These are phyloP conservation scores for Nephrocerus scutellatus DNA, from an alignment of 2,888 invertebrate genomes.

Conservation along the genomic window DNA sequence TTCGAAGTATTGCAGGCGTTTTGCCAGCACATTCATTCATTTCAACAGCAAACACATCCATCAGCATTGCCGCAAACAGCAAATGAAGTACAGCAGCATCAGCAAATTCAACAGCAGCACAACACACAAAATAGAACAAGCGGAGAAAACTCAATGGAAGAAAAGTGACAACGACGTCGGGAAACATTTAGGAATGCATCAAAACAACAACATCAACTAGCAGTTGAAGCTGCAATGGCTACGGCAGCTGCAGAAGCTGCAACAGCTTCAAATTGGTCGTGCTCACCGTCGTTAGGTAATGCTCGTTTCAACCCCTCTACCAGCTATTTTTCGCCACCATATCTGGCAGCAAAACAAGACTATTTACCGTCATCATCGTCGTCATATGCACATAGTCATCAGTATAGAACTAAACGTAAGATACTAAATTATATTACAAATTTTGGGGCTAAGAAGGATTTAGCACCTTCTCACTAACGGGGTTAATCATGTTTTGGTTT, in stretches of 20 bases:
- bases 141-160: slow-evolving; percentile 35
- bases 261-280: slow-evolving; percentile 22
- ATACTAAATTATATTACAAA: slow-evolving; percentile 46
- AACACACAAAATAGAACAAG: slow-evolving; percentile 11
- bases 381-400: slow-evolving; percentile 31
- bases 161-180: slow-evolving; percentile 47
- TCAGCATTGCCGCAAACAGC: slow-evolving; percentile 19
- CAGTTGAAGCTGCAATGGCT: slow-evolving; percentile 19
- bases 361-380: slow-evolving; percentile 21
- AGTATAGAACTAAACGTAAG: slow-evolving; percentile 39
- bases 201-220: slow-evolving; percentile 18
- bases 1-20: slow-evolving; percentile 67
- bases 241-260: slow-evolving; percentile 25
- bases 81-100: slow-evolving; percentile 25
- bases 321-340: slow-evolving; percentile 10
- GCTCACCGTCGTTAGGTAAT: slow-evolving; percentile 25
- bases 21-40: slow-evolving; percentile 46
- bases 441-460: slow-evolving; percentile 45
- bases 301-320: slow-evolving; percentile 23
- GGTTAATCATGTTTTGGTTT: slow-evolving; percentile 12
- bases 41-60: slow-evolving; percentile 30
- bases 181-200: slow-evolving; percentile 37
- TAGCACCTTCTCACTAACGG: no score
- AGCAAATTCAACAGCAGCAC: slow-evolving; percentile 27
- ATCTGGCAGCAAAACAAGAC: slow-evolving; percentile 16